These are phyloP conservation scores for Orbicella faveolata DNA, from an alignment of 64 coral and sea anemone species.

Conservation along the genomic window DNA sequence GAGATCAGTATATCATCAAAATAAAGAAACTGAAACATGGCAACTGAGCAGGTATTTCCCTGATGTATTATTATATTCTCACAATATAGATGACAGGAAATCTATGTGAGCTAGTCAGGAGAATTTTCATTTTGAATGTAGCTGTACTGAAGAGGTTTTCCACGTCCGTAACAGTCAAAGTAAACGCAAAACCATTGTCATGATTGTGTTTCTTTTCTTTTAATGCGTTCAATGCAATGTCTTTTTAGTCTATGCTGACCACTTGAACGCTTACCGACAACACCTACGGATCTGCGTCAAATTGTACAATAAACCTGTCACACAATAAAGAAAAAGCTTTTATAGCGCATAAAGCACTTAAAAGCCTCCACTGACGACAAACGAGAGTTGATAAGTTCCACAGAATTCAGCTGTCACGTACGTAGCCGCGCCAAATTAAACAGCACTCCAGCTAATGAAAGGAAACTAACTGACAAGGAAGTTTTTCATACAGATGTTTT, in stretches of 20 bases:
- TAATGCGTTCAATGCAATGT: too few relatives aligned
- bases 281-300: slow-evolving; percentile 20
- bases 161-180: too few relatives aligned
- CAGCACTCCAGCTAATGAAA: not conserved
- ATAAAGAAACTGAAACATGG: too few relatives aligned
- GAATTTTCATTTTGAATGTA: too few relatives aligned
- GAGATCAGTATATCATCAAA: too few relatives aligned
- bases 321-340: not conserved
- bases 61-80: too few relatives aligned
- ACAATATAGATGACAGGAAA: too few relatives aligned
- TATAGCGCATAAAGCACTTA: not conserved
- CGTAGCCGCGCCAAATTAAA: not conserved
- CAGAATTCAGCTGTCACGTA: not conserved
- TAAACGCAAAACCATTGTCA: too few relatives aligned
- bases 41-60: too few relatives aligned
- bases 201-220: too few relatives aligned
- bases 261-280: not conserved
- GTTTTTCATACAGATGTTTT: not conserved
- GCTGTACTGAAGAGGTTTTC: too few relatives aligned
- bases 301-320: not conserved
- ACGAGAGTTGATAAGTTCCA: not conserved
- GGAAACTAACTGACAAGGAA: not conserved
- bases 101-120: too few relatives aligned
- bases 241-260: not conserved
- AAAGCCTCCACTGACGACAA: not conserved